Base-by-base conservation (phyloP, 2,113 vertebrate genomes). In the Tricholaema leucomelas region DNA sequence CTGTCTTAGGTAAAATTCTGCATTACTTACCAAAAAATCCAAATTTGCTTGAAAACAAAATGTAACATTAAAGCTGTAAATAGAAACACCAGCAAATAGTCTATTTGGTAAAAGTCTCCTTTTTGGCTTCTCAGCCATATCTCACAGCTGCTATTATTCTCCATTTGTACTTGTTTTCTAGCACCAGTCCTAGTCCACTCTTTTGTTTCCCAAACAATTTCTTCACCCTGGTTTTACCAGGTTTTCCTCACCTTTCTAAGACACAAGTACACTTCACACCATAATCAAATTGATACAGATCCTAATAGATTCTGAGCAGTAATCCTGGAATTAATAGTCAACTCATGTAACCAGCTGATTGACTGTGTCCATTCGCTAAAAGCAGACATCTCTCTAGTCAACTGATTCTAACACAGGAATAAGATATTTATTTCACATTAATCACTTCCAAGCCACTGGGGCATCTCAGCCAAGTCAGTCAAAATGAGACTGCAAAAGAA, bases 261-360 rank as follows among this genome's bases (percentile, higher is more conserved):
- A 10, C 0, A 0, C 15, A 64, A 23, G 20, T 89, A 38, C 4
- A 0, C 15, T 55, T 58, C 17, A 38, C 23, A 35, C 10, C 13
- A 58, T n/a, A 91, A 33, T 2, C 21, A 67, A 60, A 91, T 17
- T 2, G 0, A 50, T 89, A n/a, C n/a, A 61, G 38, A 9, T 5
- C 1, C 36, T 83, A 40, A 48, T 15, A 70, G 11, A 75, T 64
- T 21, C 58, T 27, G 55, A 38, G 44, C 58, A 83, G 42, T 24
- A 88, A 60, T 67, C 19, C 16, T 23, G 18, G 18, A n/a, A 56
- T 14, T 64, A 61, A 15, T 1, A 75, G 23, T 19, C 70, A 81
- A 27, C 0, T 0, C 0, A 0, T 54, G 59, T 64, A 81, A 64
- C 33, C 10, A 72, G 9, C 35, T 55, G 69, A 83, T 9, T 63